Conservation (phyloP, 2,888 invertebrate genomes). For the Hydrotaea cyrtoneurina region DNA sequence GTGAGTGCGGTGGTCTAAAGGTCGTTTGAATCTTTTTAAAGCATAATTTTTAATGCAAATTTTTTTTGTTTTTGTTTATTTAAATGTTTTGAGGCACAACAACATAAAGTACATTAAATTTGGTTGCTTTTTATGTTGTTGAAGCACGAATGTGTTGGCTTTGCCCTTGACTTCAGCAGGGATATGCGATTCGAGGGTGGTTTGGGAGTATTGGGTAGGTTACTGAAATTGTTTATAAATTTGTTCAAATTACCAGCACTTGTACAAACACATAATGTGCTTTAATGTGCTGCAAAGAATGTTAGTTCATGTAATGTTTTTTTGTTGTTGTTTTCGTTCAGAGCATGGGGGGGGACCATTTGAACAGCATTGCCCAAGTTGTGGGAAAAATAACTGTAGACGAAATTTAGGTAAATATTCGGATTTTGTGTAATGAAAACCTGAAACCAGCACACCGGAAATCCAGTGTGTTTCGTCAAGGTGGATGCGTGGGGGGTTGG, state of each 20-base stretch:
- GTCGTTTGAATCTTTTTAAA: constrained; percentile 4
- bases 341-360: background rate
- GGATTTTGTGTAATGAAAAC: too few relatives aligned
- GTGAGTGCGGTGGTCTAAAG: background rate
- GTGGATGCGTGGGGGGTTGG: background rate
- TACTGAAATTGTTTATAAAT: constrained; percentile 26
- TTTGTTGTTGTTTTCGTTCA: too few relatives aligned
- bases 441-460: background rate
- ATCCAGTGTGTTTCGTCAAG: too few relatives aligned
- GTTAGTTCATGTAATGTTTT: background rate
- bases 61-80: background rate
- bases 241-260: constrained; percentile 36
- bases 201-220: background rate
- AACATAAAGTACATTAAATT: background rate
- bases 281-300: background rate
- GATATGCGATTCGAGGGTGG: background rate
- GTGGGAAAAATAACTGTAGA: background rate
- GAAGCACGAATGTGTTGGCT: background rate
- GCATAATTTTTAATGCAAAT: constrained; percentile 21
- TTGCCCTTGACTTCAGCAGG: background rate
- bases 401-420: too few relatives aligned
- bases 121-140: too few relatives aligned
- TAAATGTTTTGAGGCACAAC: background rate
- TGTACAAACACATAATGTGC: constrained; percentile 18
- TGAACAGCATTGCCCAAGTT: background rate